These are phyloP conservation scores for Lumbricus terrestris DNA, from an alignment of 2,888 invertebrate species.

Conservation along the genomic window DNA sequence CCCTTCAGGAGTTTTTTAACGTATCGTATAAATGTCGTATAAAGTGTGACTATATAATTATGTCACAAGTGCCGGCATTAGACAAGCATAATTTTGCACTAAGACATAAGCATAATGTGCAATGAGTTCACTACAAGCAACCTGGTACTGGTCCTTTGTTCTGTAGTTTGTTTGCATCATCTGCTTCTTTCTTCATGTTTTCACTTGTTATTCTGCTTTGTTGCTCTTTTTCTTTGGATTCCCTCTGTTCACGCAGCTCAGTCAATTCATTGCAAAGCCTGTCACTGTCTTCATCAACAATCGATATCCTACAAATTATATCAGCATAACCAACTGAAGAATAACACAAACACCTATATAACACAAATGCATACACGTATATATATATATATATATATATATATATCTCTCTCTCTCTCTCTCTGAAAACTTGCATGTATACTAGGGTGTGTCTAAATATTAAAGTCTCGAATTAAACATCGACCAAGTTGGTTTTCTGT, in stretches of 20 bases:
- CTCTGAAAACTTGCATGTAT: too few relatives aligned
- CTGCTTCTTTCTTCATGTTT: conserved; percentile 42
- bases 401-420: too few relatives aligned
- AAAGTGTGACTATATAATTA: too few relatives aligned
- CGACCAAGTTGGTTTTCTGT: too few relatives aligned
- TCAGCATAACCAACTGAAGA: neutral
- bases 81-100: neutral
- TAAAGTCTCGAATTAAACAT: too few relatives aligned
- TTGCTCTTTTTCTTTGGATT: conserved; percentile 42
- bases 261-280: conserved; percentile 44
- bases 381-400: neutral
- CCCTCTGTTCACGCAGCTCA: conserved; percentile 42
- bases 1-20: neutral
- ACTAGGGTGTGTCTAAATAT: too few relatives aligned
- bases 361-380: neutral
- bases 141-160: conserved; percentile 53
- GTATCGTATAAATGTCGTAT: neutral
- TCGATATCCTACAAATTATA: conserved; percentile 42
- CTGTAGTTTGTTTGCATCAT: conserved; percentile 41
- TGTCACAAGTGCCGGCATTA: neutral
- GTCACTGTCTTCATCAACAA: conserved; percentile 51
- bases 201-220: conserved; percentile 42
- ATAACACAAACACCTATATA: neutral
- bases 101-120: neutral
- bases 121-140: neutral